Base-by-base conservation (phyloP, 2,888 invertebrate genomes). In the Nasonovia ribisnigri region DNA sequence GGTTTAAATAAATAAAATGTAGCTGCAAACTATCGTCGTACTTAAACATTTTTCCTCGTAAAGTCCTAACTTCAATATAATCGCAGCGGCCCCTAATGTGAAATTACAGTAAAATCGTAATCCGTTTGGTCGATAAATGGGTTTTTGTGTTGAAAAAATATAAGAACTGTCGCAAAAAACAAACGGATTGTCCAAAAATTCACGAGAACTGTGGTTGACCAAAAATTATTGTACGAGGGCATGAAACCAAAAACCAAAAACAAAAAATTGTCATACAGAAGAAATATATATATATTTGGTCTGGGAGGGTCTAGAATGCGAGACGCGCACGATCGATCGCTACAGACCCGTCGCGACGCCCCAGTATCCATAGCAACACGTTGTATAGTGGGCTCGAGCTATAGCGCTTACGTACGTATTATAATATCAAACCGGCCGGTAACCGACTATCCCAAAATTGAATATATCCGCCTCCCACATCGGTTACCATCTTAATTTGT, bases 281-380 rank as follows among this genome's bases (percentile, higher is more conserved):
- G 29, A 42, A 92, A 42, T n/a, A 51, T 36, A 88, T 1, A 67
- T 48, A n/a, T 84, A 42, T 60, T n/a, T 57, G 13, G 84, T 90
- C 42, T 57, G 89, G 93, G 46, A 84, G 84, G 93, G 93, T 89
- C 54, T 90, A 57, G 36, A 92, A 89, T 36, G n/a, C 89, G 90
- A 60, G 90, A 93, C 93, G 86, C n/a, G 10, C 36, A 43, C 90
- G 67, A 93, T 93, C 93, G 93, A 93, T 93, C 93, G 93, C 42
- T 48, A 43, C 84, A 93, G 90, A 86, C 36, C 90, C 90, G 90
- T 93, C 90, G 90, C 93, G 93, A 93, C 93, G 93, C 92, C 93
- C 89, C 26, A 51, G 90, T 90, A 86, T 67, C 93, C 93, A 90
- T 93, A 67, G 93, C 60, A 93, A 93, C 93, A 60, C 90, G 54